Conservation (phyloP, 1,140 invertebrate genomes). For the Samia ricini region DNA sequence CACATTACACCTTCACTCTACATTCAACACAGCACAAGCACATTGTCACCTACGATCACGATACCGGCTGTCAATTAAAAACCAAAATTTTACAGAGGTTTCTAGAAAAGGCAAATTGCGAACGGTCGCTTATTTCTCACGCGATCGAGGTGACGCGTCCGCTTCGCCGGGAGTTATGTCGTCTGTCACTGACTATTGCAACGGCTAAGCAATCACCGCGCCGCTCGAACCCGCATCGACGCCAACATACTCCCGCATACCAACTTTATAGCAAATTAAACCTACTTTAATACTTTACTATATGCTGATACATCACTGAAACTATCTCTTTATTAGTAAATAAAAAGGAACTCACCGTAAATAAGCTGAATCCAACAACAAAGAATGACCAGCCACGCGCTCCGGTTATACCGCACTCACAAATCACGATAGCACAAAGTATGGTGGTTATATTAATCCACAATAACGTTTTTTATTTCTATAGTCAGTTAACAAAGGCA, state of each 20-base stretch:
- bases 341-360: constrained; percentile 63
- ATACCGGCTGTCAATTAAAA: background rate
- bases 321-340: constrained; percentile 26
- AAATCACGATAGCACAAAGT: constrained; percentile 70
- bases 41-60: background rate
- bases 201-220: constrained; percentile 49
- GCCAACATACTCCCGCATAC: constrained; percentile 44
- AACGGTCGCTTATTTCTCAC: constrained; percentile 33
- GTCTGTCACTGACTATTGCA: constrained; percentile 47
- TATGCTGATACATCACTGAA: constrained; percentile 12
- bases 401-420: constrained; percentile 74
- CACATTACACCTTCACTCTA: background rate
- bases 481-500: constrained; percentile 48
- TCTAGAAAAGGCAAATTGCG: constrained; percentile 47
- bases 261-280: constrained; percentile 12
- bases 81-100: constrained; percentile 20
- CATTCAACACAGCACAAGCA: background rate
- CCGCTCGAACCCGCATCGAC: constrained; percentile 49
- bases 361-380: constrained; percentile 73
- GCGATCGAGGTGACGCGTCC: constrained; percentile 51
- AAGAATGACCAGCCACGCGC: constrained; percentile 75
- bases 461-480: constrained; percentile 50
- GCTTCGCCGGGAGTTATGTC: constrained; percentile 51
- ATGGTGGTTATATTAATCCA: constrained; percentile 54
- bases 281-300: constrained; percentile 17